phyloP scores from a whole-genome alignment of 2,113 vertebrate genomes.

The Embiotoca jacksoni region DNA sequence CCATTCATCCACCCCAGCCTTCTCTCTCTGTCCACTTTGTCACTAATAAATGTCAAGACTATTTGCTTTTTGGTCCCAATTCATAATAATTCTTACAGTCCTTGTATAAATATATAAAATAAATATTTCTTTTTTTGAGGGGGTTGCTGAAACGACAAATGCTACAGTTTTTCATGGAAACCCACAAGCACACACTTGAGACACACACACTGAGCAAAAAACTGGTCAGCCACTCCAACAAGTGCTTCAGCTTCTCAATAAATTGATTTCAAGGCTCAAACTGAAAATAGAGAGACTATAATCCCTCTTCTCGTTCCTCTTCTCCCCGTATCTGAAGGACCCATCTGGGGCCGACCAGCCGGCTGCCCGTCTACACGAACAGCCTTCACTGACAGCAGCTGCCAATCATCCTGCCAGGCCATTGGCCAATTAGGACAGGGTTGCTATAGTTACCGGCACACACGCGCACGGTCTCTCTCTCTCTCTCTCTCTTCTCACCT shows the following conservation, averaged over 20 bases:
- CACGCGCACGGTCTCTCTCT: conserved; percentile 59
- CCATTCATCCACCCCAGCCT: neutral
- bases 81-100: neutral
- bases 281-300: conserved; percentile 16
- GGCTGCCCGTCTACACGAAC: conserved; percentile 58
- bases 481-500: conserved; percentile 64
- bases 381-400: conserved; percentile 72
- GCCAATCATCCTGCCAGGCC: conserved; percentile 75
- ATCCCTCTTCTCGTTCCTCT: conserved; percentile 4
- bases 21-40: neutral
- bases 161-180: neutral
- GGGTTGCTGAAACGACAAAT: neutral
- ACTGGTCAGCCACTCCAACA: neutral
- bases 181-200: neutral
- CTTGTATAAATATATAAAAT: no score
- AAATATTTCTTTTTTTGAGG: no score
- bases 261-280: conserved; percentile 25
- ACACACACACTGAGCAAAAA: neutral
- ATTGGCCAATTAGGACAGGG: conserved; percentile 75
- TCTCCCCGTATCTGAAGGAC: conserved; percentile 44
- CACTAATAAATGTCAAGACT: neutral
- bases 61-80: neutral
- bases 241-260: neutral
- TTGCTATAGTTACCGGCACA: conserved; percentile 75
- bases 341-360: conserved; percentile 66